These are phyloP conservation scores for Aplocera efformata DNA, from an alignment of 2,888 invertebrate species.

Conservation along the genomic window DNA sequence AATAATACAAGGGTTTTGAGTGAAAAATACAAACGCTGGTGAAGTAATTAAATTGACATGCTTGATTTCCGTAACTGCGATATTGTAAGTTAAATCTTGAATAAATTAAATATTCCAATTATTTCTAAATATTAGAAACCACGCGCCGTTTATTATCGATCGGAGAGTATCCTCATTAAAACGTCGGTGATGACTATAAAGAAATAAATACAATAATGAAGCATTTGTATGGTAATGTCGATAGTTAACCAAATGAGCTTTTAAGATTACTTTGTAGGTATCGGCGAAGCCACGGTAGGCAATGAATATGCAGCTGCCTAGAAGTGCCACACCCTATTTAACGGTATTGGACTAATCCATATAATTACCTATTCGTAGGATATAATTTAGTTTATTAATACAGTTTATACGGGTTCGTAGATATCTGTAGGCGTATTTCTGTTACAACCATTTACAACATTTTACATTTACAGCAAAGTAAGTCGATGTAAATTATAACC, in stretches of 20 bases:
- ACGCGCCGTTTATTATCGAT: conserved; percentile 13
- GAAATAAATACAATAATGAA: conserved; percentile 26
- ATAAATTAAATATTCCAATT: neutral
- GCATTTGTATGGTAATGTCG: conserved; percentile 25
- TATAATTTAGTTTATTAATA: too few species aligned
- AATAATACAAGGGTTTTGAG: too few species aligned
- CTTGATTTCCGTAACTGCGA: too few species aligned
- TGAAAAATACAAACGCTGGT: too few species aligned
- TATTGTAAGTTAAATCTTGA: too few species aligned
- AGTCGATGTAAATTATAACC: too few species aligned
- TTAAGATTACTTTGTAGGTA: conserved; percentile 19
- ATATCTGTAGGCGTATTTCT: too few species aligned
- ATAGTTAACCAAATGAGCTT: conserved; percentile 20
- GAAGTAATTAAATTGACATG: too few species aligned
- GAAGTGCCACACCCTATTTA: conserved; percentile 2
- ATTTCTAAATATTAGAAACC: neutral
- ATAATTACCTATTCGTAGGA: neutral
- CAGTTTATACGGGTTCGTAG: too few species aligned
- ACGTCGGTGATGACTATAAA: conserved; percentile 17
- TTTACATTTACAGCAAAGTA: too few species aligned
- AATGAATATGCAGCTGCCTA: neutral
- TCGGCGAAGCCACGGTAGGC: conserved; percentile 2
- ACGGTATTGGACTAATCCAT: neutral
- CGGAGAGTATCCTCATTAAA: conserved; percentile 17
- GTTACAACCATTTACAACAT: too few species aligned